Base-by-base conservation (phyloP, 2,797 vertebrate species). In the Petrocephalus sullivani region DNA sequence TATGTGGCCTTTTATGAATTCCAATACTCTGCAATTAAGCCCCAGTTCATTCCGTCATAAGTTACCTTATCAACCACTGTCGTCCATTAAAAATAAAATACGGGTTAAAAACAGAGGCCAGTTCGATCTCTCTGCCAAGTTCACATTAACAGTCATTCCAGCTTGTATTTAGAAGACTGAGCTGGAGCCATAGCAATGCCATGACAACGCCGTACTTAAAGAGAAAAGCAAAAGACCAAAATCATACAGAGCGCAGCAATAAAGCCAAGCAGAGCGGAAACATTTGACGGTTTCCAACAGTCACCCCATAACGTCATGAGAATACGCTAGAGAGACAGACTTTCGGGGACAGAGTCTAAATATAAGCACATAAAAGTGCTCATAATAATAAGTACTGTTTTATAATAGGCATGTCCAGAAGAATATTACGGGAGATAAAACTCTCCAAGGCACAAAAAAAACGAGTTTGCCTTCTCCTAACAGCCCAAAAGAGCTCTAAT, bases 161-260 rank as follows among this genome's bases (percentile, higher is more conserved):
- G 90, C 90, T 58, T 82, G 46, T 86, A 88, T 33, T 58, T 67
- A 87, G 89, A 89, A 87, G 64, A 67, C 58, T 84, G 54, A n/a
- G 41, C 33, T 86, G 21, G 87, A 49, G 57, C 87, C 89, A 89
- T 87, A 78, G 87, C 46, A 90, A 89, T 54, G 51, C 88, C 85
- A 89, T 89, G 89, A 87, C 88, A 90, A 91, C 90, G 49, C 61
- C 64, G 88, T 78, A 67, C 41, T 88, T 75, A 57, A 8, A 89
- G 81, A 90, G 16, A 88, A 89, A 83, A 23, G 88, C 19, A 16
- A 57, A 57, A 88, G 81, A 64, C 16, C 83, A 19, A 49, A 87
- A 71, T 46, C 71, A 58, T 82, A 81, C 54, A 37, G 64, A 23
- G 37, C 37, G 37, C 21, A 7, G 41, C 84, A 56, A 28, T 85